Conservation (phyloP, 2,113 vertebrate species). For the Salvator merianae region DNA sequence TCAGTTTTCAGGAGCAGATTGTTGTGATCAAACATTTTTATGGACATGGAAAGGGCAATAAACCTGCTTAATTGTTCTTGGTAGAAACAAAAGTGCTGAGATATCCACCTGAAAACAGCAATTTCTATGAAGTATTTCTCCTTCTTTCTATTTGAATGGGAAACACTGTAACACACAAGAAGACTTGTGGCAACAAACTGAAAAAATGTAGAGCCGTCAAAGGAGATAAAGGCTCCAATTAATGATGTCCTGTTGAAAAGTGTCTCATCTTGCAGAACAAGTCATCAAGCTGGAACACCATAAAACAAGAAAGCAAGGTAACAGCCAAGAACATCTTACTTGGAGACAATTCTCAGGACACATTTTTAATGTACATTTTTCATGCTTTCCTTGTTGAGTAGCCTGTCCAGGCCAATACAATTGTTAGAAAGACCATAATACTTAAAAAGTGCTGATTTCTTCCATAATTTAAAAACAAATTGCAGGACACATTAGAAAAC, state of each 20-base stretch:
- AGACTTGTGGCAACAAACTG: background rate
- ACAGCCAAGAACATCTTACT: conserved; percentile 17
- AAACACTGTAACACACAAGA: background rate
- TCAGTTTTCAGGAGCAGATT: background rate
- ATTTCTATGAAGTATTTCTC: background rate
- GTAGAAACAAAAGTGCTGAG: background rate
- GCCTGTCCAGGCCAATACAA: background rate
- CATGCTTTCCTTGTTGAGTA: background rate
- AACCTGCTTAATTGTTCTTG: background rate
- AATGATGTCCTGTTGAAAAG: conserved; percentile 22
- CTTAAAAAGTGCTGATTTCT: background rate
- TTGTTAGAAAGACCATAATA: background rate
- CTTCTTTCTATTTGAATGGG: background rate
- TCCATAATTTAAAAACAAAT: conserved; percentile 22
- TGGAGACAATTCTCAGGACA: background rate
- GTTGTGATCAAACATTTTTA: background rate
- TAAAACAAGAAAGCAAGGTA: conserved; percentile 18
- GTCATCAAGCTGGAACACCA: conserved; percentile 22
- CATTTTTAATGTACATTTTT: conserved; percentile 7
- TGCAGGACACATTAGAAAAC: background rate
- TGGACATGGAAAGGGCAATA: background rate
- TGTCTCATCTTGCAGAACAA: conserved; percentile 18
- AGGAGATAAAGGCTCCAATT: conserved; percentile 11
- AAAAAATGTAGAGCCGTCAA: conserved; percentile 2
- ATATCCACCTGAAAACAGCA: background rate